phyloP scores from a whole-genome alignment of 2,888 invertebrate genomes.

The Pristionchus japonicus region DNA sequence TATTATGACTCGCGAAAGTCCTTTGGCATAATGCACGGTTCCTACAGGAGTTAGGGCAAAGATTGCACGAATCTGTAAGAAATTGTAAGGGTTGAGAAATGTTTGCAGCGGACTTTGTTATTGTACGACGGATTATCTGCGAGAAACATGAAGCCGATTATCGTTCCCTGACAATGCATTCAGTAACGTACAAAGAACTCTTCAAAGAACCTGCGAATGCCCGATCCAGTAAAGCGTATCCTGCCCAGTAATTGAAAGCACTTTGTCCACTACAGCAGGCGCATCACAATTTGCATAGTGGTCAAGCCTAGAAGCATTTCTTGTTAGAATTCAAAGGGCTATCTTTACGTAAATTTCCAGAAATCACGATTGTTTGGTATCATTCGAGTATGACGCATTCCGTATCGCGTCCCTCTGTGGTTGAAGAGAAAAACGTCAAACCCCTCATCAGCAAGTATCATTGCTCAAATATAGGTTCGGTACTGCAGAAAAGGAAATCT shows the following conservation, averaged over 20 bases:
- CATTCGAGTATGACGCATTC: background rate
- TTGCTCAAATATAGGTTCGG: background rate
- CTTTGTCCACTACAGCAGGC: background rate
- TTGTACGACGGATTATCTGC: background rate
- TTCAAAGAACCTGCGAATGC: background rate
- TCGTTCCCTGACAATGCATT: background rate
- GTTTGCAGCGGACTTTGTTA: background rate
- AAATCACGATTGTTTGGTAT: background rate
- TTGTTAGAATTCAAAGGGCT: background rate
- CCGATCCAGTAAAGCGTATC: background rate
- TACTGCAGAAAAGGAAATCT: too few relatives aligned
- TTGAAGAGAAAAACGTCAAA: background rate
- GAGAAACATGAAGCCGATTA: background rate
- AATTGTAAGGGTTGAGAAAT: background rate
- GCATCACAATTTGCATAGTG: background rate
- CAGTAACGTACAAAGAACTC: too few relatives aligned
- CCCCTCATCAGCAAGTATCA: background rate
- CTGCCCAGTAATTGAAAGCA: background rate
- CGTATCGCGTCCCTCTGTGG: background rate
- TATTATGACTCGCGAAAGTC: background rate
- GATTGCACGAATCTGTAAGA: background rate
- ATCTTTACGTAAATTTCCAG: background rate
- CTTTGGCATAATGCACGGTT: background rate
- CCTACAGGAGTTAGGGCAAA: background rate
- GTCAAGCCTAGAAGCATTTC: background rate